Base-by-base conservation (phyloP, 2,113 vertebrate species). In the Meleagris gallopavo region DNA sequence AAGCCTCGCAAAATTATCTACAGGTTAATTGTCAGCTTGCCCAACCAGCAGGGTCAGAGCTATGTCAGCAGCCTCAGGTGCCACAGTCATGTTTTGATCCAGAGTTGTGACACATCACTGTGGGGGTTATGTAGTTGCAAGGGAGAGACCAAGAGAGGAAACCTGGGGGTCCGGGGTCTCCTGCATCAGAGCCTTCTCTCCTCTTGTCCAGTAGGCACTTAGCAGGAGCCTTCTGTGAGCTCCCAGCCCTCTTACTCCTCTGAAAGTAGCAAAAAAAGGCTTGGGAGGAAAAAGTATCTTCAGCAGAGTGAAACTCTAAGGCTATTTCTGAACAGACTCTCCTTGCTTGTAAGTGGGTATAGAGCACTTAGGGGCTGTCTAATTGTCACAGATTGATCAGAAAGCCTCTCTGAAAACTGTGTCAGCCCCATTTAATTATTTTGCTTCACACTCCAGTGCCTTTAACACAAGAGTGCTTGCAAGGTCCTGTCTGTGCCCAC, bases 361-460 rank as follows among this genome's bases (percentile, higher is more conserved):
- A 71, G 34, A 57, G 34, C 1, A 5, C 50, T 87, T 6, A 5
- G 69, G 71, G 64, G 22, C 20, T 1, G 0, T 22, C 50, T 94
- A 62, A 89, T 92, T 77, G 79, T 52, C 88, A 65, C 7, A 80
- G 85, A 58, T 24, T 81, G 85, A 77, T 65, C 82, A 88, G 61
- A 40, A 90, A 80, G 55, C 22, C 91, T 43, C 72, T 73, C 3
- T 52, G 69, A 74, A 89, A 89, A 83, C 85, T 61, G 2, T 3
- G 34, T 91, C 84, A 77, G 74, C 62, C 74, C 58, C 54, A 20
- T 86, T 73, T 89, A 88, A 95, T 94, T 91, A 72, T 86, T 94
- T 91, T 88, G 82, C 83, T 96, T 95, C 89, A 91, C 85, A 78
- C 87, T 86, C 1, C 29, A 16, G 30, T 86, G 91, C 89, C 65